Evolutionary conservation across 1,140 invertebrate genomes (phyloP).

Genomic region (Aphelenchoides avenae): DNA sequence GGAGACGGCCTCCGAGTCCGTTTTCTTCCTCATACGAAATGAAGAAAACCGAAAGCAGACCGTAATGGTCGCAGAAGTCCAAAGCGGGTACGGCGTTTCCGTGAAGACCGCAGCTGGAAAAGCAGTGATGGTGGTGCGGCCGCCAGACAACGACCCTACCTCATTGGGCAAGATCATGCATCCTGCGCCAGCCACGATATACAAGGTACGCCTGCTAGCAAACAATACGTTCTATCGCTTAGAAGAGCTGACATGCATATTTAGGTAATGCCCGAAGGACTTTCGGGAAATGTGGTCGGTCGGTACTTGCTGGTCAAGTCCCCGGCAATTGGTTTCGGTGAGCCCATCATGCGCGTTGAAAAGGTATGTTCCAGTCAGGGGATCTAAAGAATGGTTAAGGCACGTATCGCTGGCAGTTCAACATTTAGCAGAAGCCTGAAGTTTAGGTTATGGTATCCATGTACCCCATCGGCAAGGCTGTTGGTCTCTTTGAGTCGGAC

Average conservation of each 20-base stretch:
- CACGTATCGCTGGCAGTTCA: background rate
- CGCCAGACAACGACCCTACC: conserved; percentile 29
- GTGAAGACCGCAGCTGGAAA: conserved; percentile 28
- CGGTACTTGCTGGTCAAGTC: too few relatives aligned
- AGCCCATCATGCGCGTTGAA: conserved; percentile 28
- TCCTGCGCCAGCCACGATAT: conserved; percentile 28
- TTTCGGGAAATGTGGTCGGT: too few relatives aligned
- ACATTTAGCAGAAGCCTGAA: background rate
- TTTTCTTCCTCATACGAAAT: conserved; percentile 26
- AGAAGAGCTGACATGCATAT: background rate
- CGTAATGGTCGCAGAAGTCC: conserved; percentile 18
- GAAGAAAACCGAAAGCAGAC: conserved; percentile 32
- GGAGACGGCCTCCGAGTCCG: conserved; percentile 20
- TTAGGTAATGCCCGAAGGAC: conserved; percentile 14
- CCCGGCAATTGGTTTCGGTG: too few relatives aligned
- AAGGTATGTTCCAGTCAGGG: conserved; percentile 14
- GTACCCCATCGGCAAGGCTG: conserved; percentile 27
- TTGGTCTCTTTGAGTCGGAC: conserved; percentile 25
- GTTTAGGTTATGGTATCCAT: conserved; percentile 13
- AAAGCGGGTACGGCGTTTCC: conserved; percentile 13
- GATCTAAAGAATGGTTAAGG: background rate
- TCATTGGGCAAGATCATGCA: conserved; percentile 33
- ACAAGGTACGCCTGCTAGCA: too few relatives aligned
- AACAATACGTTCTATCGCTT: background rate
- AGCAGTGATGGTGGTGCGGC: conserved; percentile 25